Percentiles rank a stretch among this genome's conserved stretches.
These are phyloP conservation scores for Blastobasis lacticolella DNA, from an alignment of 2,888 invertebrate genomes.

Conservation along the genomic window DNA sequence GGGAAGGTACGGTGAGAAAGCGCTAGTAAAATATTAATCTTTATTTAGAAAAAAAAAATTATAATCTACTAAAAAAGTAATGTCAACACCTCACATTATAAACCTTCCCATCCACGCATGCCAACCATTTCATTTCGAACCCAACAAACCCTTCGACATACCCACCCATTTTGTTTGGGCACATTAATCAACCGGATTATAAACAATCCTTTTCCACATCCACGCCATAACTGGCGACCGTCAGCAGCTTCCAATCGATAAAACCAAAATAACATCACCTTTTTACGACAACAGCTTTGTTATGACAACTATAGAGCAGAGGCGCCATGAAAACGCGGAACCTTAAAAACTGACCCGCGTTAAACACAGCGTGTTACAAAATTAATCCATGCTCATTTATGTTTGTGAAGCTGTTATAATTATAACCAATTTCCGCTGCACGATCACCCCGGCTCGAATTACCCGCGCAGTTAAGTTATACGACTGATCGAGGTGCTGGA, in stretches of 20 bases:
- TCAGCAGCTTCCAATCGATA: conserved; percentile 45
- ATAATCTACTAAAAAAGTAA: too few species aligned
- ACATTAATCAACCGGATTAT: too few species aligned
- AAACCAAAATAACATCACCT: conserved; percentile 47
- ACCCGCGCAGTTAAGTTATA: conserved; percentile 8
- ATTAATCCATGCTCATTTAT: conserved; percentile 19
- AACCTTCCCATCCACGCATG: too few species aligned
- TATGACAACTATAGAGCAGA: conserved; percentile 25
- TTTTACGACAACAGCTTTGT: conserved; percentile 27
- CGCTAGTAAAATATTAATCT: too few species aligned
- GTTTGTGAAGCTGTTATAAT: conserved; percentile 23
- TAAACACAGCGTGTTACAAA: conserved; percentile 1
- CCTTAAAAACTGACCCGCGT: background rate
- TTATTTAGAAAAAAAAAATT: too few species aligned
- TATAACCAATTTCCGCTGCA: conserved; percentile 29
- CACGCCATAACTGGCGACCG: conserved; percentile 7
- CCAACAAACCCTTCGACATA: too few species aligned
- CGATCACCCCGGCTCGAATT: conserved; percentile 17
- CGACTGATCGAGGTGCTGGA: conserved; percentile 4
- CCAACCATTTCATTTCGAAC: too few species aligned
- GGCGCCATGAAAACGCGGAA: conserved; percentile 4
- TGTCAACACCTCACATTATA: too few species aligned
- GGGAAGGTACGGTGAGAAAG: too few species aligned
- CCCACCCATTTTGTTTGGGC: too few species aligned
- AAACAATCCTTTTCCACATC: conserved; percentile 27